Evolutionary conservation across 2,888 invertebrate species (phyloP).

Genomic region (Anthrax anthrax): DNA sequence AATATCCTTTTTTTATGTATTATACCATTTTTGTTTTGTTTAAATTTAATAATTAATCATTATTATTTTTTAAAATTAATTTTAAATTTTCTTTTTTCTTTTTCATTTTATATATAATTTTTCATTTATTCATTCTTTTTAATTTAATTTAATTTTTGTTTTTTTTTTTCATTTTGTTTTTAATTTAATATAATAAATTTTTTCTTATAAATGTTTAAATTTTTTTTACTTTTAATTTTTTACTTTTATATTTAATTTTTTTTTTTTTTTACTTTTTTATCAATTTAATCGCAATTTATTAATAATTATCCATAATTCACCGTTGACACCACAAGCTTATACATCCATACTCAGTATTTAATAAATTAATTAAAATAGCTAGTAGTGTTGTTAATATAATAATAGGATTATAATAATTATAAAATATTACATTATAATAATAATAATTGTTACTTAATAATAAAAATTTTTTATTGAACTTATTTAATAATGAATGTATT

Average conservation of each 20-base stretch:
- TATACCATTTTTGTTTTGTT: constrained; percentile 4
- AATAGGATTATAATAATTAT: constrained; percentile 15
- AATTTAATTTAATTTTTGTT: not conserved
- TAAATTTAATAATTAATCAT: too few species aligned
- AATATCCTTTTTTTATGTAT: constrained; percentile 8
- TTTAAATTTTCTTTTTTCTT: too few species aligned
- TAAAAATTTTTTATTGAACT: constrained; percentile 6
- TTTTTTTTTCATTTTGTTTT: constrained; percentile 1
- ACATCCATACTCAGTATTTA: constrained; percentile 9
- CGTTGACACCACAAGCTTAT: constrained; percentile 13
- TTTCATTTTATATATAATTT: not conserved
- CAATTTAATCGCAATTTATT: too few species aligned
- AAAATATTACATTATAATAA: not conserved
- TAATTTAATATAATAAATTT: too few species aligned
- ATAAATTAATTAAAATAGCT: constrained; percentile 18
- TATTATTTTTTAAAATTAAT: not conserved
- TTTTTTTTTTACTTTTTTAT: constrained; percentile 9
- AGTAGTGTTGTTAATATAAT: constrained; percentile 17
- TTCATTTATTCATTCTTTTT: not conserved
- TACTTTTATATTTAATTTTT: constrained; percentile 5
- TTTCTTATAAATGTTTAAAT: too few species aligned
- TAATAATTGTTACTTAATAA: constrained; percentile 13
- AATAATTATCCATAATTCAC: constrained; percentile 10
- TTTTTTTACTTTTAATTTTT: not conserved
- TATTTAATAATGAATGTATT: not conserved